Base-by-base conservation (phyloP, 2,113 vertebrate genomes). In the Athene cunicularia region DNA sequence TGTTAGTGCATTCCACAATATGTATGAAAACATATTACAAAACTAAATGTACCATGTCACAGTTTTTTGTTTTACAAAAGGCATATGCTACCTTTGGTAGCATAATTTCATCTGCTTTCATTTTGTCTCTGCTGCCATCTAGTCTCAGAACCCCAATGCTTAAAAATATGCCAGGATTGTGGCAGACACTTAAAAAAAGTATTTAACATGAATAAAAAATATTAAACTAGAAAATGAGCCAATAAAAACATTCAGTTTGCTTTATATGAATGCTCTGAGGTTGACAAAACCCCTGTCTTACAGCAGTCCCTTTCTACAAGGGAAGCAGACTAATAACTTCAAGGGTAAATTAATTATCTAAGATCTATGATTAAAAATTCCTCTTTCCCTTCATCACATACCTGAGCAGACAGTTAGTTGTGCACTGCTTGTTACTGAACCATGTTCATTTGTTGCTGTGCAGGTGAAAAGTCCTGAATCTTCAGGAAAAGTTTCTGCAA, bases 401-500 rank as follows among this genome's bases (percentile, higher is more conserved):
- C 99, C 99, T 98, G 99, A 98, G 32, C 98, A 97, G 80, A 99
- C 98, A 5, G 94, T 95, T 33, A 99, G 98, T 11, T 98, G 98
- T 7, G 99, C 99, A 7, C 97, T 98, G 98, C 99, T 99, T 86
- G 98, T 98, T n/a, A 98, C 96, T 7, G 98, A 99, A 59, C 99
- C 99, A 2, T 98, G 98, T 7, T 98, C 97, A 85, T 99, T 99
- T 82, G 98, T 98, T 28, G 99, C 99, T 3, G 96, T 98, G 97
- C 99, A 99, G 15, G 98, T 99, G 95, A 99, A 99, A 86, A 98
- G 96, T 49, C 99, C 99, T 12, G 99, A 99, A 27, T 99, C 99
- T 98, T 99, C 99, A 47, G 99, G 99, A 93, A 99, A 99, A 19
- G 99, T 99, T 98, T 99, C 99, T 2, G 99, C 99, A 20, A 99